Percentiles rank a stretch among this genome's conserved stretches.
phyloP scores from a whole-genome alignment of 2,797 vertebrate species.

The Centroberyx gerrardi region DNA sequence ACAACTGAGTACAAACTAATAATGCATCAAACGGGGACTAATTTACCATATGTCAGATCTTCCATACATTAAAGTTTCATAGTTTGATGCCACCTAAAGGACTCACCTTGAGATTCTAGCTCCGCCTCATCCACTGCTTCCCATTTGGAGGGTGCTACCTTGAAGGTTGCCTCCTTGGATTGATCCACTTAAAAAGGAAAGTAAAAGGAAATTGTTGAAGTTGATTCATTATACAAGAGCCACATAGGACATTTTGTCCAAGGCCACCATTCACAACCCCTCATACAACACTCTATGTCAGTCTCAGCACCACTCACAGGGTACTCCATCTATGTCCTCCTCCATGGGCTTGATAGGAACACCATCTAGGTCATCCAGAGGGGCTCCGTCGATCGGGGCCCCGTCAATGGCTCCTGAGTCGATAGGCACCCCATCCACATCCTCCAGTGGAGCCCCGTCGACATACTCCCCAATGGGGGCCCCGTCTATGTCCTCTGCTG shows the following conservation, averaged over 20 bases:
- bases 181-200: conserved; percentile 86
- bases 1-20: background rate
- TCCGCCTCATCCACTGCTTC: conserved; percentile 97
- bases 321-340: conserved; percentile 97
- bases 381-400: conserved; percentile 88
- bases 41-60: background rate
- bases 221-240: background rate
- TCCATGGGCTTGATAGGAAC: conserved; percentile 94
- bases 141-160: conserved; percentile 98
- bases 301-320: conserved; percentile 85
- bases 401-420: conserved; percentile 92
- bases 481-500: conserved; percentile 93
- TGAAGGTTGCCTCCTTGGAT: conserved; percentile 93
- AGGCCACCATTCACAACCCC: background rate
- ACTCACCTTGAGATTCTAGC: conserved; percentile 93
- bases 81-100: background rate
- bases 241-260: background rate
- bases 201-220: conserved; percentile 10
- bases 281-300: background rate
- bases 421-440: conserved; percentile 95
- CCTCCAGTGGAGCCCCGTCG: conserved; percentile 91
- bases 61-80: background rate
- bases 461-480: conserved; percentile 95
- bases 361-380: conserved; percentile 94
- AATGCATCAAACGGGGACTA: background rate